Evolutionary conservation across 2,113 vertebrate genomes (phyloP).

Genomic region (Platycercus adscitus): DNA sequence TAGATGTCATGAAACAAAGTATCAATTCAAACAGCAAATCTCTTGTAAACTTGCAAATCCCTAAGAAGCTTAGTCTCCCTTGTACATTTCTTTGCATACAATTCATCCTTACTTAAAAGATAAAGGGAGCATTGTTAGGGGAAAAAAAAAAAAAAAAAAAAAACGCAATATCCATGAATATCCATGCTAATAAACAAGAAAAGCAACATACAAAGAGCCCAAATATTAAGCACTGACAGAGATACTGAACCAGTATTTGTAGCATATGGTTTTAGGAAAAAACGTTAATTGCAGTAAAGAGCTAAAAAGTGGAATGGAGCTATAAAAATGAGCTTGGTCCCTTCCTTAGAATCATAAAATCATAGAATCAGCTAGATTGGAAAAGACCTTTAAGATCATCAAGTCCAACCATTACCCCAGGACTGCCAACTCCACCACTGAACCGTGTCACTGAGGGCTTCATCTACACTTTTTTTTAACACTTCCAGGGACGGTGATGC

Average conservation of each 20-base stretch:
- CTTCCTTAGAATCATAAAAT: not conserved
- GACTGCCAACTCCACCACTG: no score
- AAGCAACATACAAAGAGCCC: not conserved
- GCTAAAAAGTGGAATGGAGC: not conserved
- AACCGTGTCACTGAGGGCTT: no score
- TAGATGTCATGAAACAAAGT: constrained; percentile 26
- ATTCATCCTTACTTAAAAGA: not conserved
- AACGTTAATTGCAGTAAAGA: not conserved
- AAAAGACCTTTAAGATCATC: not conserved
- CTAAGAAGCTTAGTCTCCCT: constrained; percentile 45
- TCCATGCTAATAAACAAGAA: not conserved
- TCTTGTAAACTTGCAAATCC: constrained; percentile 33
- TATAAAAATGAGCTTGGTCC: not conserved
- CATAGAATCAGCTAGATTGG: not conserved
- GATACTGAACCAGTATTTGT: not conserved
- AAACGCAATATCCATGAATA: not conserved
- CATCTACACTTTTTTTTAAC: no score
- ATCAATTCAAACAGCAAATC: constrained; percentile 48
- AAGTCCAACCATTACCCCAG: not conserved
- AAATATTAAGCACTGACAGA: not conserved
- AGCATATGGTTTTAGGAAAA: not conserved
- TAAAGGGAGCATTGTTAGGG: not conserved
- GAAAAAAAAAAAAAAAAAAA: not conserved
- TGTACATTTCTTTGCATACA: not conserved
- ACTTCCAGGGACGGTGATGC: no score